Base-by-base conservation (phyloP, 2,113 vertebrate species). In the Cryptomyrus ogoouensis region DNA sequence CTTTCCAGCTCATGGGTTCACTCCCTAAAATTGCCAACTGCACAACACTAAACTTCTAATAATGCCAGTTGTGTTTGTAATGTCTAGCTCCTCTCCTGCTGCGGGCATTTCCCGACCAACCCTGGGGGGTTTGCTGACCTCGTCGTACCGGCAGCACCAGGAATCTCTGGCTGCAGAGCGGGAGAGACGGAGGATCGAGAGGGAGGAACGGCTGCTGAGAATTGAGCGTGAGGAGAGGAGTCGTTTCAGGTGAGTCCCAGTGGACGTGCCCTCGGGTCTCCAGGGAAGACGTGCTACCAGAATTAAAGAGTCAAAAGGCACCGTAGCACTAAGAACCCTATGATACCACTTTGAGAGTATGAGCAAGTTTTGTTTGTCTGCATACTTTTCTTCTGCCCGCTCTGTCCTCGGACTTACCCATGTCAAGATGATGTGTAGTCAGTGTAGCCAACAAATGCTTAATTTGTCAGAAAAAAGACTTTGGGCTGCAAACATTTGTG, bases 171-270 rank as follows among this genome's bases (percentile, higher is more conserved):
- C 98, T 84, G 97, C 96, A 21, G 98, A 99, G 93, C 96, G 98
- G 93, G 98, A 99, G 91, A 95, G 96, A 87, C 95, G 98, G 52
- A 96, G 98, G 7, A 94, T 95, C 91, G 98, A 99, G 93, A 96
- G 98, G 94, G 98, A 99, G 88, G 98, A 98, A 90, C 96, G 98
- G n/a, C 93, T 99, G 93, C 98, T 98, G 94, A 96, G 96, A 90
- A 99, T 99, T 91, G 98, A 99, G 92, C 96, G 97, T 53, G 98
- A 99, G 92, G 98, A 99, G 94, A 97, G 98, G 91, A 98, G 96
- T 94, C 97, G 97, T 92, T 98, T 98, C 94, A 98, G 96, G 98
- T 99, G 95, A 95, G 97, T 92, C 17, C 44, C 39, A 21, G 10
- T 0, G 15, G 5, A 83, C 21, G 6, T 42, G 10, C 39, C 39